A percentile compares a stretch with the other conserved stretches of the same genome.
Conservation (phyloP, 2,888 invertebrate genomes). For the Ganaspis brasiliensis region DNA sequence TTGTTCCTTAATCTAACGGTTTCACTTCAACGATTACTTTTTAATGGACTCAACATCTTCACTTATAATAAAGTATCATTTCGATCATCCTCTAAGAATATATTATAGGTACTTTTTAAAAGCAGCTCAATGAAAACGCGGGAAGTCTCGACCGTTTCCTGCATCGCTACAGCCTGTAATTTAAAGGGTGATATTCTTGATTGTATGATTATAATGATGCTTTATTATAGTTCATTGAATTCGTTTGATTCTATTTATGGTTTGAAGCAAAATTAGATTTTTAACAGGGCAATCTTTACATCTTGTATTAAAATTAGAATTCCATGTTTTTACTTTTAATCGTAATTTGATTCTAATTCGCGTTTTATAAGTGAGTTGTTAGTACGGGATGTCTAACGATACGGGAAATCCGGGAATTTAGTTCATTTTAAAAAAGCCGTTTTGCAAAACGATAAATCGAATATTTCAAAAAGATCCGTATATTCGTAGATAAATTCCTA, state of each 20-base stretch:
- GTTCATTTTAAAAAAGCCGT: no score
- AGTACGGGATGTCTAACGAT: no score
- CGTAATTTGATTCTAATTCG: no score
- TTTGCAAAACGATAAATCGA: no score
- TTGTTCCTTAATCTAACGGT: background rate
- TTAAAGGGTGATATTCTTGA: conserved; percentile 41
- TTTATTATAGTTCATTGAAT: conserved; percentile 36
- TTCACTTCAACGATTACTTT: background rate
- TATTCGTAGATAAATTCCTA: no score
- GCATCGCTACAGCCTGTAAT: conserved; percentile 21
- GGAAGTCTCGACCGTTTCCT: conserved; percentile 39
- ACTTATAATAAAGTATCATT: conserved; percentile 15
- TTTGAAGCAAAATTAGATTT: background rate
- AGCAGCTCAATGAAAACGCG: conserved; percentile 29
- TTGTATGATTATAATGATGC: conserved; percentile 31
- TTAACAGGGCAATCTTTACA: background rate
- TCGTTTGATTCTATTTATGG: conserved; percentile 30
- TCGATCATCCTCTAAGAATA: conserved; percentile 7
- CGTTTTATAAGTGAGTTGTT: no score
- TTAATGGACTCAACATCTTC: background rate
- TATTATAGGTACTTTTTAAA: conserved; percentile 27
- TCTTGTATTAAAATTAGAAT: no score
- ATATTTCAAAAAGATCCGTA: no score
- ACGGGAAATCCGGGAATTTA: no score
- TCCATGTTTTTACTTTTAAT: no score